Base-by-base conservation (phyloP, 2,113 vertebrate genomes). In the Eublepharis macularius region DNA sequence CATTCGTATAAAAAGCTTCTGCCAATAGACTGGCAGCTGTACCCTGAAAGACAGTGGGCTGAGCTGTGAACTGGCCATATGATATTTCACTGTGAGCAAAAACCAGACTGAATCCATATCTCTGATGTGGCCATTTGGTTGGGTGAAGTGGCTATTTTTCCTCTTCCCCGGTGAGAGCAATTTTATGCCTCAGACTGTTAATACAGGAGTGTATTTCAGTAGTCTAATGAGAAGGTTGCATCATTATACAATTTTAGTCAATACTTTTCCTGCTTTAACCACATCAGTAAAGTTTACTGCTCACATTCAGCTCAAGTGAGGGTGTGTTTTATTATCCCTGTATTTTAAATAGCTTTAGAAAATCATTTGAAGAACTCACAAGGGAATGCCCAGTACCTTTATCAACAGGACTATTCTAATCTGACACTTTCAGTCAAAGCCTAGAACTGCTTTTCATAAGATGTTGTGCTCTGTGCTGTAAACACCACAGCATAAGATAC, bases 401-500 rank as follows among this genome's bases (percentile, higher is more conserved):
- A 80, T 51, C 82, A 90, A 90, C 32, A 76, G 9, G 41, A 63
- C 85, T 88, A 90, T 83, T 87, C 80, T 84, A 68, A 87, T 69
- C 12, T 51, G 83, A 68, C 16, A 36, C 80, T 80, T 63, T 4
- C 87, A 39, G 36, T 0, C 45, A 80, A 81, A 85, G 57, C 36
- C 5, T 14, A 54, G n/a, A 9, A 12, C 34, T 57, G 36, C 3
- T 54, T 69, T 49, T 78, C 78, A 14, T 14, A 70, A 60, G 43
- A 78, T 4, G 9, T 57, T 60, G 60, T 34, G 29, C 17, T 70
- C 49, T 49, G 43, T 29, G 19, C 1, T 13, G 57, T 26, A 70
- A 19, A 43, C 60, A 26, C 21, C 19, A 34, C 17, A 24, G 75
- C 39, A 70, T 19, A 39, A 19, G 19, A 70, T 14, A 8, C 34